A percentile compares a stretch with the other conserved stretches of the same genome.
Conservation (phyloP, 1,140 invertebrate species). For the Diploscapter pachys region DNA sequence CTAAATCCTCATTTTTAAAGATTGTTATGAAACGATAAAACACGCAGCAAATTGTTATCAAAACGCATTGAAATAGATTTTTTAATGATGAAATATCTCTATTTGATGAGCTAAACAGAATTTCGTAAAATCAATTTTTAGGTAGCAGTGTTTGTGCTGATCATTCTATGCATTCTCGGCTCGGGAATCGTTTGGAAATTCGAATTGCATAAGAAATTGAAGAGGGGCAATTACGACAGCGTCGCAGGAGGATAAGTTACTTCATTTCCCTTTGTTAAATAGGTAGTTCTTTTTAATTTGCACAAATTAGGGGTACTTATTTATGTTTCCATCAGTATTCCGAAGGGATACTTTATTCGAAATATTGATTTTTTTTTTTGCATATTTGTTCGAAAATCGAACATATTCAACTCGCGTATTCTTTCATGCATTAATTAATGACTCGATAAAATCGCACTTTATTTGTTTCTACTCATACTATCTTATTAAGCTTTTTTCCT, state of each 20-base stretch:
- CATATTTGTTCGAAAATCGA: no score
- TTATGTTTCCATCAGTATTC: no score
- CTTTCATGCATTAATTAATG: no score
- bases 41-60: slow-evolving; percentile 12
- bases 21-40: neutral
- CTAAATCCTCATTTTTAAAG: neutral
- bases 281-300: no score
- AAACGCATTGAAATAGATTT: neutral
- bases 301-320: no score
- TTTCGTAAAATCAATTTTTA: neutral
- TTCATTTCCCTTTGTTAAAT: no score
- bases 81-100: neutral
- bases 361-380: no score
- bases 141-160: slow-evolving; percentile 49
- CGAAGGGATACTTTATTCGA: no score
- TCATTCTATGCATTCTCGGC: slow-evolving; percentile 53
- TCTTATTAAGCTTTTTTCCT: no score
- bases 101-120: neutral
- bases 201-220: slow-evolving; percentile 52
- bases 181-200: slow-evolving; percentile 55
- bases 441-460: no score
- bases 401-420: no score
- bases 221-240: slow-evolving; percentile 52
- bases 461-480: no score
- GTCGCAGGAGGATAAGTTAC: slow-evolving; percentile 50